Percentiles rank a stretch among this genome's conserved stretches.
Conservation (phyloP, 2,113 vertebrate species). For the Dinomys branickii region DNA sequence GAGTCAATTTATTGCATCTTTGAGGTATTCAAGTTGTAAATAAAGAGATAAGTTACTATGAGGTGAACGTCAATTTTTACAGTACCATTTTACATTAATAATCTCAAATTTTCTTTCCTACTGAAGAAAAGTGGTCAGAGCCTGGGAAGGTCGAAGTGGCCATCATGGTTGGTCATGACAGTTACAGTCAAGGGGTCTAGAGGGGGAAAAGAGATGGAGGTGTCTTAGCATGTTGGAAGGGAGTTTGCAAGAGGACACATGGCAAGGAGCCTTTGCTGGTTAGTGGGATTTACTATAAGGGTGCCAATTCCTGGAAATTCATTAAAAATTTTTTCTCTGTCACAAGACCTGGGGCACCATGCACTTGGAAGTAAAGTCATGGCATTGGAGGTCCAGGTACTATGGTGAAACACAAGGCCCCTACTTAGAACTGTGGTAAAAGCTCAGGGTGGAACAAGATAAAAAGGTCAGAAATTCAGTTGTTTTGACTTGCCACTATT, state of each 20-base stretch:
- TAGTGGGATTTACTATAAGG: not conserved
- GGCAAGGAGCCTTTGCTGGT: not conserved
- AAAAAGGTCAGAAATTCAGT: not conserved
- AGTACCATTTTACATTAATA: not conserved
- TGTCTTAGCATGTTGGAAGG: not conserved
- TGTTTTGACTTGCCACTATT: not conserved
- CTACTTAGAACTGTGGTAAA: not conserved
- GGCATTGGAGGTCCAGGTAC: not conserved
- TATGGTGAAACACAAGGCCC: not conserved
- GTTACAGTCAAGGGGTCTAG: not conserved
- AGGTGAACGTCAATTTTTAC: not conserved
- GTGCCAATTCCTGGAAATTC: not conserved
- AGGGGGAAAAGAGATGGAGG: not conserved
- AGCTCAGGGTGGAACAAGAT: not conserved
- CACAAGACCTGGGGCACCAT: not conserved
- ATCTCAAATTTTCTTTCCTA: not conserved
- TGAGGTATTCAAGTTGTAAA: conserved; percentile 3
- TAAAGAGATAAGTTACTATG: not conserved
- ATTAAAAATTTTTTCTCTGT: not conserved
- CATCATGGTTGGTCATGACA: not conserved
- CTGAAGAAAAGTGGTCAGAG: not conserved
- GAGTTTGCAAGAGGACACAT: not conserved
- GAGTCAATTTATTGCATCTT: not conserved
- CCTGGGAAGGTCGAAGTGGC: not conserved
- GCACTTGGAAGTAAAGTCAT: not conserved